These are phyloP conservation scores for Sycophaga agraensis DNA, from an alignment of 1,140 invertebrate genomes.

Conservation along the genomic window DNA sequence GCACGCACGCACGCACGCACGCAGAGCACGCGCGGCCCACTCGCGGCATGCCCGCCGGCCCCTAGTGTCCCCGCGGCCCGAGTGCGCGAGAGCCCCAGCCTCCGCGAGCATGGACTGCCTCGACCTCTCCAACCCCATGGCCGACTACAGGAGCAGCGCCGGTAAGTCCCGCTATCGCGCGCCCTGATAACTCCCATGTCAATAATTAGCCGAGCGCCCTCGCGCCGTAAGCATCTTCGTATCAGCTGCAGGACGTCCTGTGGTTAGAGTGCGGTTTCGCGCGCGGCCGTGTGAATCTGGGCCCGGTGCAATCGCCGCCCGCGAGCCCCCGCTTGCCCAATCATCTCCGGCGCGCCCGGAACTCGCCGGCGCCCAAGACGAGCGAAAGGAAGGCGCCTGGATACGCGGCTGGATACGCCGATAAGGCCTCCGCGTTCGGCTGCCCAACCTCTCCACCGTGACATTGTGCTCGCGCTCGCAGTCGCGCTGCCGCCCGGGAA, in stretches of 20 bases:
- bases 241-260: conserved; percentile 51
- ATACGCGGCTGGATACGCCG: neutral
- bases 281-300: conserved; percentile 33
- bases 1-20: conserved; percentile 37
- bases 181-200: neutral
- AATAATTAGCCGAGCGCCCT: conserved; percentile 18
- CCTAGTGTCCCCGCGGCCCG: too few relatives aligned
- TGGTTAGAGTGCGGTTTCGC: conserved; percentile 40
- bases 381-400: neutral
- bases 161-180: conserved; percentile 37
- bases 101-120: conserved; percentile 23
- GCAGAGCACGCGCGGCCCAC: too few relatives aligned
- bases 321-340: conserved; percentile 34
- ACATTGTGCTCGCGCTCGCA: neutral
- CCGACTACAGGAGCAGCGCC: conserved; percentile 38
- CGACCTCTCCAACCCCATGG: conserved; percentile 35
- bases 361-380: neutral
- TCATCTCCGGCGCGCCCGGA: conserved; percentile 41
- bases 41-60: too few relatives aligned
- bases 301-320: conserved; percentile 36
- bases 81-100: too few relatives aligned
- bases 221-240: conserved; percentile 29
- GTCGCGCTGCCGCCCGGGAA: neutral
- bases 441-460: neutral
- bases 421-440: too few relatives aligned